Evolutionary conservation across 2,113 vertebrate genomes (phyloP), one percentile per base, ranked within the genome.

Genomic region (Himantopus leucocephalus): DNA sequence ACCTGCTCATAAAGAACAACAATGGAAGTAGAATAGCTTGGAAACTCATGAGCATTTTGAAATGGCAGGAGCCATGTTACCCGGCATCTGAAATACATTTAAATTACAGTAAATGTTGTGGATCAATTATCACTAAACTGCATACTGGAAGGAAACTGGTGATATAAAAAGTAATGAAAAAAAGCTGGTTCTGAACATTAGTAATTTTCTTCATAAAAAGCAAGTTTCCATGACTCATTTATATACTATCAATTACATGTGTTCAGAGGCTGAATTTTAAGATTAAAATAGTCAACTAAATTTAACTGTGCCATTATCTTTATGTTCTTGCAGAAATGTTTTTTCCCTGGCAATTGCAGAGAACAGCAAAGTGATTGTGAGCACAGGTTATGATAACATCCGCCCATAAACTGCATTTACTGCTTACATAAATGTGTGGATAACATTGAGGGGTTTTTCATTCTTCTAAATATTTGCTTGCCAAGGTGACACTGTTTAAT

Each of bases 221-320:
- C 50, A 93, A 95, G 68, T 97, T 96, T 95, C 95, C 89, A 39
- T 96, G 90, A 94, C 72, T 96, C 91, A 94, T 71, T 80, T 76
- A 26, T 81, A 71, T 75, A 78, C 83, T 91, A 81, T 92, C 83
- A 96, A 95, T 86, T 94, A 52, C n/a, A 45, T 68, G 79, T 82
- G 52, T 92, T 94, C 78, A 87, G 85, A 91, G 68, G 52, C 83
- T 92, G 76, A 88, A 84, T 92, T 90, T 92, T 93, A 90, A 88
- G 90, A 95, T 71, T 88, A 86, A 94, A 96, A 94, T 92, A 84
- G 82, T 86, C 32, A 29, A 81, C 92, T 95, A 96, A 93, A 95
- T 94, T 95, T 97, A 97, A 92, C 92, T 58, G 52, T 63, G 64
- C 64, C 3, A 1, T 94, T 95, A 81, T 84, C 88, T 86, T 92